Percentiles rank a stretch among this genome's conserved stretches.
Evolutionary conservation across 2,888 invertebrate species (phyloP).

Genomic region (Drosophila glabriapex): DNA sequence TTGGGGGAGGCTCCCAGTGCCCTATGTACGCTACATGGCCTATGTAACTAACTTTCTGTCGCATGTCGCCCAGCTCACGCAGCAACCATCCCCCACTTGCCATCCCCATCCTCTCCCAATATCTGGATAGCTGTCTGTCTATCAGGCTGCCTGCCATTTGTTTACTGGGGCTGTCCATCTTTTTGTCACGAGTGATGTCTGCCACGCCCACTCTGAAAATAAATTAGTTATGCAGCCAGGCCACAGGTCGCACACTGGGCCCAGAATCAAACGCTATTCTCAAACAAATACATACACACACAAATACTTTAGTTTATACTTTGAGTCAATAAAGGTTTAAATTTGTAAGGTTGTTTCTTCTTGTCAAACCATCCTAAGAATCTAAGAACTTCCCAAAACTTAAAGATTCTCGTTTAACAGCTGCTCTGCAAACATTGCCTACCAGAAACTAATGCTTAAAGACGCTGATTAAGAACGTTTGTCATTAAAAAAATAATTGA

Average conservation of each 20-base stretch:
- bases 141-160: constrained; percentile 68
- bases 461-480: not conserved
- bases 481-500: not conserved
- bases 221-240: constrained; percentile 65
- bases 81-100: not conserved
- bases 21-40: constrained; percentile 40
- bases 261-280: not conserved
- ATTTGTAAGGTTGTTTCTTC: not conserved
- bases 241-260: constrained; percentile 58
- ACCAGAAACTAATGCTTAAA: not conserved
- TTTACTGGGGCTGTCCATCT: constrained; percentile 73
- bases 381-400: not conserved
- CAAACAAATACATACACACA: not conserved
- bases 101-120: not conserved
- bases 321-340: not conserved
- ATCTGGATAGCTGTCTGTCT: constrained; percentile 45
- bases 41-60: constrained; percentile 52
- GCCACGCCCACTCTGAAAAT: constrained; percentile 71
- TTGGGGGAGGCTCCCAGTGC: constrained; percentile 8
- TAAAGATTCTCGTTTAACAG: not conserved
- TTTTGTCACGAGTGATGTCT: constrained; percentile 72
- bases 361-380: not conserved
- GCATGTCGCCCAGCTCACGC: constrained; percentile 18
- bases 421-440: not conserved
- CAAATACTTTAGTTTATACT: not conserved